Evolutionary conservation across 2,113 vertebrate genomes (phyloP), one percentile per base, ranked within the genome.

Genomic region (Phylloscopus trochiloides): DNA sequence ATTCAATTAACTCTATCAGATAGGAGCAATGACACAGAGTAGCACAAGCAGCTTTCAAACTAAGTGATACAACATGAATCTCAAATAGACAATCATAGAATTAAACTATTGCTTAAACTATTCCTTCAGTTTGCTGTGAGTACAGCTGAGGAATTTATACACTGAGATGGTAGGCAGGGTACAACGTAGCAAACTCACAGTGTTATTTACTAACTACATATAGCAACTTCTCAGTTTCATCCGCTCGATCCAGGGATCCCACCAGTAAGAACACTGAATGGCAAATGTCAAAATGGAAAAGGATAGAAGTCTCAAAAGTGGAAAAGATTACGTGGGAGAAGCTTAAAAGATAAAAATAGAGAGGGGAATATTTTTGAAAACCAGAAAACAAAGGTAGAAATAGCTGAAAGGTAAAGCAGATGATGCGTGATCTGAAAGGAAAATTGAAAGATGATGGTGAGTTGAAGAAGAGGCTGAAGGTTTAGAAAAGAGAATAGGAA

Each of bases 381-480:
- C 7, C 32, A 34, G 59, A 76, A 86, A 73, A 45, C 14, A 79
- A 88, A 40, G 17, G n/a, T 18, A 63, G 6, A 34, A 62, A n/a
- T 14, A 73, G 26, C 6, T 80, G 34, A 92, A 80, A 72, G 29
- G 24, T 42, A 90, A 86, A 86, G 31, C 0, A 3, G 51, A 48
- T 31, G 31, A 67, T 26, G n/a, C 2, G 1, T 26, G 21, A 85
- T 10, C 42, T 78, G 58, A 82, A 86, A 95, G 4, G 45, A 65
- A 75, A 94, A 65, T 1, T 28, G 21, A 71, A 80, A 88, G 21
- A 32, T 3, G 1, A 36, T 2, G 1, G 16, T 0, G 0, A 85
- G 25, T 7, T 82, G 74, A 87, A 25, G 32, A 32, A 22, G 36
- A 29, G 31, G 9, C 7, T 55, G 13, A 18, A 9, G 26, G n/a